Percentiles rank a stretch among this genome's conserved stretches.
Evolutionary conservation across 2,888 invertebrate genomes (phyloP).

Genomic region (Tetropium fuscum): DNA sequence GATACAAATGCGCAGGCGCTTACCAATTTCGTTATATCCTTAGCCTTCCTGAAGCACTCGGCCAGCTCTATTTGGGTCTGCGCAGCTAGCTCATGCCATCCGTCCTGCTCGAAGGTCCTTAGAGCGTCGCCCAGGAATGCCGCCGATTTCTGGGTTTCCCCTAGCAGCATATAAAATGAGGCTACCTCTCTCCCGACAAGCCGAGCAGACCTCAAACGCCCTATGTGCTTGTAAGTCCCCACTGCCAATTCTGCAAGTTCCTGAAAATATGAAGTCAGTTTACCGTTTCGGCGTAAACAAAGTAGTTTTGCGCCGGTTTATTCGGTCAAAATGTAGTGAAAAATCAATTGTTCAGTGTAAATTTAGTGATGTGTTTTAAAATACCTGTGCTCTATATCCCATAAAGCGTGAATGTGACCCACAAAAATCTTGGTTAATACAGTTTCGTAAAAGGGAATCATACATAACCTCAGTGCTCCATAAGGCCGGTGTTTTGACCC

Average conservation of each 20-base stretch:
- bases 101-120: constrained; percentile 87
- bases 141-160: constrained; percentile 89
- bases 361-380: too few species aligned
- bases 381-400: too few species aligned
- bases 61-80: constrained; percentile 88
- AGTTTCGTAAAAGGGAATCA: too few species aligned
- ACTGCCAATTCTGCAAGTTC: constrained; percentile 95
- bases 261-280: constrained; percentile 54
- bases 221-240: constrained; percentile 96
- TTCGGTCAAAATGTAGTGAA: too few species aligned
- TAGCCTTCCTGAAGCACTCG: constrained; percentile 84
- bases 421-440: too few species aligned
- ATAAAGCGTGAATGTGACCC: too few species aligned
- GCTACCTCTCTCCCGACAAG: constrained; percentile 91
- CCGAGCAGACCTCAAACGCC: constrained; percentile 81
- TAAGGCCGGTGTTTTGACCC: too few species aligned
- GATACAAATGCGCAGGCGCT: constrained; percentile 79
- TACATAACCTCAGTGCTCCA: too few species aligned
- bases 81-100: constrained; percentile 86
- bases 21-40: constrained; percentile 77
- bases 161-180: constrained; percentile 87
- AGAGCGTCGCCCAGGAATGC: constrained; percentile 89
- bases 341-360: too few species aligned
- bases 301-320: too few species aligned
- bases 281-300: too few species aligned